Evolutionary conservation across 2,888 invertebrate genomes (phyloP), one percentile per base, ranked within the genome.

Genomic region (Drosophila leonis): DNA sequence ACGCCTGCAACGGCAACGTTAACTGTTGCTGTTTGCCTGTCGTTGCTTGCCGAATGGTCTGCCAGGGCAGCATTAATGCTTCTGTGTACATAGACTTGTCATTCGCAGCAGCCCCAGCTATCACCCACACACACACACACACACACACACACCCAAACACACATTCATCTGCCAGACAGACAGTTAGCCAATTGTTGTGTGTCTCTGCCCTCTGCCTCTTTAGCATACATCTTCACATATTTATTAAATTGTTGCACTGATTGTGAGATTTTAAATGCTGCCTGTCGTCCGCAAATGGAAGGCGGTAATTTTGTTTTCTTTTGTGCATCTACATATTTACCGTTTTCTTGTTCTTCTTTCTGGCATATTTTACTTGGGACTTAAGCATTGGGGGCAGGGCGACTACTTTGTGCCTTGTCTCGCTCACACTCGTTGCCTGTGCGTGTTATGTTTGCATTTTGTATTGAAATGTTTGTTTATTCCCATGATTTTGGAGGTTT

Each of bases 51-150:
- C 18, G 49, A 49, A 18, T 41, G 35, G 12, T 33, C 35, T 39
- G 51, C 59, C 51, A 51, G 49, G 67, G 82, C 80, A 82, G 74
- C 82, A 78, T 84, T 80, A 76, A 78, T 84, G 83, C 74, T 84
- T 76, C 78, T 78, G 66, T 82, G 75, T 72, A 72, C 80, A 83
- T 70, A 80, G 82, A 82, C 76, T 76, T 87, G 88, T 87, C 83
- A 78, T 74, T 80, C 65, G 52, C 83, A 64, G 41, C 70, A 78
- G 59, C 51, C 48, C 35, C 62, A 62, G 10, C 60, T 37, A 54
- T 20, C 63, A 55, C 68, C 76, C 68, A 62, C 64, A 24, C 20
- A 35, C 51, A 15, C 20, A 8, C 20, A 15, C 31, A 27, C 66
- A 55, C 57, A 65, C 68, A 62, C 64, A 24, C 20, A 35, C 51